These are phyloP conservation scores for Agrotis puta DNA, from an alignment of 2,888 invertebrate species.

Conservation along the genomic window DNA sequence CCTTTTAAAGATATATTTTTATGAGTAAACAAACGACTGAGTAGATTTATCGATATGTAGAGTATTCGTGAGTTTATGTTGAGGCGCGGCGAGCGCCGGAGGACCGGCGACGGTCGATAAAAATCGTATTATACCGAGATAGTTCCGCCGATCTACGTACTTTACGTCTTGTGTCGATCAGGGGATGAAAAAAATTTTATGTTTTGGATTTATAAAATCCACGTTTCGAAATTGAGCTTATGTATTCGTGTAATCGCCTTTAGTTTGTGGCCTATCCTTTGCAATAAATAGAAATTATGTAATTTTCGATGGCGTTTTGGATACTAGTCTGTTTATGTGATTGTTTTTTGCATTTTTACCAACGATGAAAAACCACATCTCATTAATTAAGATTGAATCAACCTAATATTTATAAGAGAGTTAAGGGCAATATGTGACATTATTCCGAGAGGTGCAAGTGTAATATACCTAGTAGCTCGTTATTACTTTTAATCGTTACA, in stretches of 20 bases:
- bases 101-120: slow-evolving; percentile 86
- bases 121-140: slow-evolving; percentile 89
- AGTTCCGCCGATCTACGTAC: slow-evolving; percentile 84
- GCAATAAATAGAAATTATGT: slow-evolving; percentile 85
- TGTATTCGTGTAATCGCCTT: slow-evolving; percentile 84
- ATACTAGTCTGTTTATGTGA: slow-evolving; percentile 90
- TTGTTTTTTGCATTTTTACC: slow-evolving; percentile 89
- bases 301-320: slow-evolving; percentile 86
- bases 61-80: slow-evolving; percentile 89
- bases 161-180: slow-evolving; percentile 76
- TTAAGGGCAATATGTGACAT: slow-evolving; percentile 86
- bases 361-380: slow-evolving; percentile 88
- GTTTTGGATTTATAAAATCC: slow-evolving; percentile 89
- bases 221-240: slow-evolving; percentile 84
- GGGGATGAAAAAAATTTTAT: slow-evolving; percentile 73
- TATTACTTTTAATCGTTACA: slow-evolving; percentile 68
- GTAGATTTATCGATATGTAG: slow-evolving; percentile 89
- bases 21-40: slow-evolving; percentile 91
- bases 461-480: slow-evolving; percentile 63
- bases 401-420: slow-evolving; percentile 81
- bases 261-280: slow-evolving; percentile 87
- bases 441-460: slow-evolving; percentile 81
- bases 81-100: slow-evolving; percentile 75
- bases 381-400: slow-evolving; percentile 88
- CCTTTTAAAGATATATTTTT: slow-evolving; percentile 91